Base-by-base conservation (phyloP, 2,113 vertebrate species). In the Camelus bactrianus region DNA sequence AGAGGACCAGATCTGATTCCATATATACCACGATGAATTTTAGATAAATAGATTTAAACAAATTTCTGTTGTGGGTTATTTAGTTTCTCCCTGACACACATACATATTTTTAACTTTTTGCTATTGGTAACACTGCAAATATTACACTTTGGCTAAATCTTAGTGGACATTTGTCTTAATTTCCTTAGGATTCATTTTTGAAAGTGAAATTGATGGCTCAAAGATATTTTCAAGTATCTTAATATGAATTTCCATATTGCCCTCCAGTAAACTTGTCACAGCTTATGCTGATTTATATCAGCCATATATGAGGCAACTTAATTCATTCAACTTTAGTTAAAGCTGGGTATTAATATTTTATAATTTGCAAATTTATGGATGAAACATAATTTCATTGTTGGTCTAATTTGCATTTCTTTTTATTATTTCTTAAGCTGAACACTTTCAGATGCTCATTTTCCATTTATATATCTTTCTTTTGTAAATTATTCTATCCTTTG, bases 381-480 rank as follows among this genome's bases (percentile, higher is more conserved):
- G 69, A 91, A 94, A 76, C 32, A 38, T 22, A 64, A 88, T 75
- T 75, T 89, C 56, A 82, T 92, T 87, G 46, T 94, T 93, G 42
- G 12, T 89, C 83, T 95, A 28, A 97, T 93, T 94, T 96, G 14
- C 50, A 95, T 95, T 91, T 89, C 54, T 90, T 75, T 89, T 89
- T 73, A 56, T 85, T 80, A 50, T 89, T 70, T 75, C 38, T 82
- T 48, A 77, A 20, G 65, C 60, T 93, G 58, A 91, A 84, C 8
- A 50, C 62, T 92, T 93, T 91, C 54, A 77, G 46, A 62, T 82
- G 32, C 46, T 92, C 56, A 54, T 48, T 85, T 93, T 79, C 42
- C 30, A 80, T 89, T 89, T 69, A 50, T 42, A 86, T 58, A 54
- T 54, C 52, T 82, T 65, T 72, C 38, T 56, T 28, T 22, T 26